Conservation (phyloP, 2,888 invertebrate genomes). For the Ischnus inquisitorius region DNA sequence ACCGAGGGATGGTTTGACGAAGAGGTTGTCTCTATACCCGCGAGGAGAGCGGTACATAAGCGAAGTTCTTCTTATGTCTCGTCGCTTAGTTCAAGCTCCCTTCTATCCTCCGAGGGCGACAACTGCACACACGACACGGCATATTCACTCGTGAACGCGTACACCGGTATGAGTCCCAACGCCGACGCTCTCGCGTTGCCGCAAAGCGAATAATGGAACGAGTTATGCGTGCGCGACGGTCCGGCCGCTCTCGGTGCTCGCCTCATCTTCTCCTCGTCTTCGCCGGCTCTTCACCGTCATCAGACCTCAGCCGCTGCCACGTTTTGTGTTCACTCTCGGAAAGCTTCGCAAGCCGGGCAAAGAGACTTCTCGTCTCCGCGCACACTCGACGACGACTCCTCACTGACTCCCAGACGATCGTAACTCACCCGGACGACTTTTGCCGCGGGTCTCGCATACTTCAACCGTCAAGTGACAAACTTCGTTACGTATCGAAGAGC, state of each 20-base stretch:
- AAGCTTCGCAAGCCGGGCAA: constrained; percentile 43
- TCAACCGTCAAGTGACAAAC: neutral
- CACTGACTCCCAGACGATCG: constrained; percentile 74
- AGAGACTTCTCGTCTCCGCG: constrained; percentile 33
- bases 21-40: constrained; percentile 1
- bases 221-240: constrained; percentile 67
- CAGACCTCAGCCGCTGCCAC: constrained; percentile 75
- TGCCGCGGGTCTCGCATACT: constrained; percentile 12
- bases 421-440: constrained; percentile 73
- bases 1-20: constrained; percentile 14
- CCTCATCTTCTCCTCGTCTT: constrained; percentile 49
- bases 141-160: constrained; percentile 21
- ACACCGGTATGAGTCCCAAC: constrained; percentile 30
- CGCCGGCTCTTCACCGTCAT: constrained; percentile 17
- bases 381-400: constrained; percentile 56
- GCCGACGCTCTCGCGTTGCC: constrained; percentile 62
- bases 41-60: constrained; percentile 23
- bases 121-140: constrained; percentile 35
- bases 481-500: constrained; percentile 51
- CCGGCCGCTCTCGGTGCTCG: constrained; percentile 35
- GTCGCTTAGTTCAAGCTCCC: constrained; percentile 1
- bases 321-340: constrained; percentile 40
- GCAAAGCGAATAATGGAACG: constrained; percentile 73
- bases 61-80: constrained; percentile 41
- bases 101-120: neutral